phyloP scores from a whole-genome alignment of 2,113 vertebrate species.

The Phylloscopus whistleri region DNA sequence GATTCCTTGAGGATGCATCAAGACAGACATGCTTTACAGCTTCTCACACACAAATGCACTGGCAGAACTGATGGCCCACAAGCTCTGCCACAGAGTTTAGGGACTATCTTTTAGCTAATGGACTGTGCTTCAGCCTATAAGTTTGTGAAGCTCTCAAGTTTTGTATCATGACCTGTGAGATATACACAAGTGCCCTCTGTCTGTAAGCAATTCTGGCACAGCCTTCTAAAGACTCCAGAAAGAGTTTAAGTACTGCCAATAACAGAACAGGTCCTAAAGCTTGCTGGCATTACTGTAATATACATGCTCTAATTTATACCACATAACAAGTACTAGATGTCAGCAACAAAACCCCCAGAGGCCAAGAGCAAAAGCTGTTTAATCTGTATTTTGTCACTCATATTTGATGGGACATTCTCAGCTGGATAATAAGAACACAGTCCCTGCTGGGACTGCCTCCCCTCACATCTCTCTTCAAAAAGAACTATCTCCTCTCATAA shows the following conservation, averaged over 20 bases:
- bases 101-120: background rate
- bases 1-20: background rate
- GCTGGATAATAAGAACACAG: background rate
- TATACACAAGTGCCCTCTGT: constrained; percentile 45
- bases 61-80: background rate
- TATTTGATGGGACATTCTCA: background rate
- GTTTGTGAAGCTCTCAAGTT: background rate
- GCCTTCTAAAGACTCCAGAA: background rate
- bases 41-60: rapidly evolving
- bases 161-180: background rate
- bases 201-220: constrained; percentile 16
- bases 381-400: background rate
- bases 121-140: background rate
- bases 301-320: background rate
- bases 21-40: background rate
- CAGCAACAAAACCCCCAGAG: background rate
- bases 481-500: background rate
- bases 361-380: background rate
- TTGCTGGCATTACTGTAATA: background rate
- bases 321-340: background rate
- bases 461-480: background rate
- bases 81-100: background rate
- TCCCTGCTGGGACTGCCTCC: background rate
- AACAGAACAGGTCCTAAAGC: background rate
- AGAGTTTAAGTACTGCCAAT: background rate